Percentiles rank a stretch among this genome's conserved stretches.
These are phyloP conservation scores for Capricornis sumatraensis DNA, from an alignment of 2,113 vertebrate species.

Conservation along the genomic window DNA sequence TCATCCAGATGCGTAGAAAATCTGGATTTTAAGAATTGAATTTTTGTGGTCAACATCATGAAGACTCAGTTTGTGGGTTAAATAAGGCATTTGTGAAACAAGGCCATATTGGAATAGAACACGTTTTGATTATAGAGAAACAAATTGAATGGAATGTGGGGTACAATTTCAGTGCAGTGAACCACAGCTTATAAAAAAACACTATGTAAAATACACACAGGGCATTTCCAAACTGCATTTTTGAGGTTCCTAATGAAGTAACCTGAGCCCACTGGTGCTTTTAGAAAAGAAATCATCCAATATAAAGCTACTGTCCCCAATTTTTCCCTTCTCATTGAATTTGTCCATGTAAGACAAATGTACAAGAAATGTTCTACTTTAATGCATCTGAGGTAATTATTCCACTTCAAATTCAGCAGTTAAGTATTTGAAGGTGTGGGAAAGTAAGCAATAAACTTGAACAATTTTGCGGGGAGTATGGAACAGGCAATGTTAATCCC, in stretches of 20 bases:
- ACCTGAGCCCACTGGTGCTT: neutral
- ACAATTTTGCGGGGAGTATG: neutral
- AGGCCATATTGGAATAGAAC: conserved; percentile 6
- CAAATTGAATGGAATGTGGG: neutral
- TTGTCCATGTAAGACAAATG: conserved; percentile 27
- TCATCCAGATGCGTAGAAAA: conserved; percentile 65
- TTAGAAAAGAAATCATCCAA: neutral
- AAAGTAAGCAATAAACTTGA: neutral
- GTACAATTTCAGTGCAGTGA: neutral
- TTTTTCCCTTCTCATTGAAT: conserved; percentile 48
- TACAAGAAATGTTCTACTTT: neutral
- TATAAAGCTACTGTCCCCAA: neutral
- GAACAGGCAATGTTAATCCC: neutral
- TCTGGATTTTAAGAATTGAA: conserved; percentile 68
- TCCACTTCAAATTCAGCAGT: conserved; percentile 34
- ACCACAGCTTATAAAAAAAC: neutral
- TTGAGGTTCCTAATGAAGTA: neutral
- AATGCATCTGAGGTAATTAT: neutral
- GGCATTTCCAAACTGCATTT: conserved; percentile 24
- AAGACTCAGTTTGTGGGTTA: conserved; percentile 41
- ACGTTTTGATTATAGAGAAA: conserved; percentile 30
- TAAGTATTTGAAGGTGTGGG: neutral
- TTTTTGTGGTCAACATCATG: conserved; percentile 59
- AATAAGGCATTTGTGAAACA: conserved; percentile 35
- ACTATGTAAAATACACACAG: neutral